Conservation (phyloP, 1,140 invertebrate species). For the Euglossa dilemma region DNA sequence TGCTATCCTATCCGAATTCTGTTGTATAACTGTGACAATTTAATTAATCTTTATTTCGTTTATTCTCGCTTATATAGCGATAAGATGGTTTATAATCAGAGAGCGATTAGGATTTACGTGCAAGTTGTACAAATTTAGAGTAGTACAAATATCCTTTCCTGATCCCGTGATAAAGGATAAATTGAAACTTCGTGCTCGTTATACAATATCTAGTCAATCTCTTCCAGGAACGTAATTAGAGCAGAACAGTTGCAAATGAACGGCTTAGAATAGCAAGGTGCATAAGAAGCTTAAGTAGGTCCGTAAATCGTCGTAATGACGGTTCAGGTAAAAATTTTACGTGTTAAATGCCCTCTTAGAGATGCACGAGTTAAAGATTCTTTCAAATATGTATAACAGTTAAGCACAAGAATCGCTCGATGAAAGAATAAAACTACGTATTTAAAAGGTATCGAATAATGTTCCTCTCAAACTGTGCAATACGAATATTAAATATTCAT, state of each 20-base stretch:
- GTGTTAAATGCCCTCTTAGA: neutral
- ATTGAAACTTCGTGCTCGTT: no score
- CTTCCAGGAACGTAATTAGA: slow-evolving; percentile 27
- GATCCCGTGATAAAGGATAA: neutral
- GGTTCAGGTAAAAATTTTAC: neutral
- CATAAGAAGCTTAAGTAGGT: slow-evolving; percentile 20
- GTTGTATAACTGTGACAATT: no score
- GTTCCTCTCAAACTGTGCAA: no score
- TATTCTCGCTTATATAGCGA: no score
- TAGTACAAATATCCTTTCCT: no score
- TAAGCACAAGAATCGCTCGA: neutral
- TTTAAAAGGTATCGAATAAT: no score
- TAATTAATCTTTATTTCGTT: no score
- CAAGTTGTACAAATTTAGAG: no score
- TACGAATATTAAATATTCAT: no score
- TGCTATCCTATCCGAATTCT: no score
- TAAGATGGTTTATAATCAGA: no score
- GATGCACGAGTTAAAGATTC: neutral
- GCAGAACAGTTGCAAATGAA: slow-evolving; percentile 6
- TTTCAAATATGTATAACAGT: neutral
- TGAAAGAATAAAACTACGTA: neutral
- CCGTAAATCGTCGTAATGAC: neutral
- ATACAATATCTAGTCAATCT: neutral
- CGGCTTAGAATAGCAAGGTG: neutral
- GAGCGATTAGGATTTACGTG: no score